Percentiles rank a stretch among this genome's conserved stretches.
phyloP scores from a whole-genome alignment of 2,888 invertebrate species.

The Cheilosia impressa region DNA sequence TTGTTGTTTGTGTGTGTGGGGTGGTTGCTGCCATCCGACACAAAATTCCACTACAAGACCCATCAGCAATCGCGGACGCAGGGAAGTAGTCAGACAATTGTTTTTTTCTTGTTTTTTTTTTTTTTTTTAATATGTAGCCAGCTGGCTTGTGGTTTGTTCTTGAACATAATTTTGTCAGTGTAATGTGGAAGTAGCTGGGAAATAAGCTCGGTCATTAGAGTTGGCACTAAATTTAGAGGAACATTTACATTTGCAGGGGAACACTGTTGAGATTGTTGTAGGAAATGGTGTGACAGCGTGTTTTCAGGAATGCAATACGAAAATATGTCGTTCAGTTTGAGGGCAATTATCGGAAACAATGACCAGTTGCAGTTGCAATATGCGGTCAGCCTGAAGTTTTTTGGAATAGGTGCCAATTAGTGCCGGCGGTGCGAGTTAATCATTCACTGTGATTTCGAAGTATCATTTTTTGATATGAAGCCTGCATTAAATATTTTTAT shows the following conservation, averaged over 20 bases:
- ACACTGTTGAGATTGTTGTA: not conserved
- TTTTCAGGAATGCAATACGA: no score
- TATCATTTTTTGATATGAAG: no score
- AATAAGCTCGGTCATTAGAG: conserved; percentile 22
- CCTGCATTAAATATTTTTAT: no score
- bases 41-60: conserved; percentile 1
- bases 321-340: no score
- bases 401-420: no score
- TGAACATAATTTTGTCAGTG: conserved; percentile 63
- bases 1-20: conserved; percentile 14
- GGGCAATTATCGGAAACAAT: no score
- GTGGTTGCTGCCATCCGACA: conserved; percentile 43
- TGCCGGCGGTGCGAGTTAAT: no score
- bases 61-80: not conserved
- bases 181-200: conserved; percentile 36
- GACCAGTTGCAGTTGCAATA: no score
- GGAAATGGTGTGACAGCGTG: not conserved
- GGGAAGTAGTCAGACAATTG: conserved; percentile 35
- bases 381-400: no score
- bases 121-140: conserved; percentile 34
- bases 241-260: conserved; percentile 8
- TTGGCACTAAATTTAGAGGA: conserved; percentile 26
- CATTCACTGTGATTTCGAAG: no score
- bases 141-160: conserved; percentile 55
- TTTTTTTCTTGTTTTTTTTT: conserved; percentile 23